phyloP scores from a whole-genome alignment of 1,140 invertebrate species.

The Dufourea novaeangliae region DNA sequence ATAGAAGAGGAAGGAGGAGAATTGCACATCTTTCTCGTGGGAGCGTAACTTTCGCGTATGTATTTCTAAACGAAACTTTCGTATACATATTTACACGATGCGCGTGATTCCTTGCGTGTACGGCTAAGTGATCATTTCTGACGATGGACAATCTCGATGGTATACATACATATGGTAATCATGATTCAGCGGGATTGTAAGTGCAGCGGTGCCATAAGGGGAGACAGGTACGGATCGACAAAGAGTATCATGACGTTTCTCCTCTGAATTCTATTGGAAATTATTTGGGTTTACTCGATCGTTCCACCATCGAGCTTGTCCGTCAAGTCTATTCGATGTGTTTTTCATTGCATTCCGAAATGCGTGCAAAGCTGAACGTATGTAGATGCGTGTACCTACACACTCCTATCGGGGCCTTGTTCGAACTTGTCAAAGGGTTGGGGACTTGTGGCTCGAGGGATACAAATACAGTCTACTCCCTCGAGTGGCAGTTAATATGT shows the following conservation, averaged over 20 bases:
- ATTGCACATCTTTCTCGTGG: not conserved
- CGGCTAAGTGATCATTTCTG: not conserved
- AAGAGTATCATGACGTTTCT: too few species aligned
- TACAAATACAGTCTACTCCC: constrained; percentile 9
- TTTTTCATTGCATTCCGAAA: constrained; percentile 38
- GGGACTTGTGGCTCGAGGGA: constrained; percentile 32
- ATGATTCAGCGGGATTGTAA: too few species aligned
- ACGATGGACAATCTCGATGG: not conserved
- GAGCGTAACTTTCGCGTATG: not conserved
- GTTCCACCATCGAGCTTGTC: not conserved
- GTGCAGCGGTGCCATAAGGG: too few species aligned
- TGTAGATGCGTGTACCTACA: constrained; percentile 8
- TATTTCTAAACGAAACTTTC: not conserved
- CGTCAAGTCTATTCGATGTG: not conserved
- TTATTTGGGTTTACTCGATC: not conserved
- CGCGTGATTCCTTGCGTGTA: not conserved
- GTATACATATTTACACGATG: too few species aligned
- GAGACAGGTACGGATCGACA: too few species aligned
- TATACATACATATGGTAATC: too few species aligned
- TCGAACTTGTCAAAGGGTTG: constrained; percentile 38
- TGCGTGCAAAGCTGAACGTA: constrained; percentile 40
- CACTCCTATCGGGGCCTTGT: constrained; percentile 35
- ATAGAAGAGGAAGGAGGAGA: constrained; percentile 51
- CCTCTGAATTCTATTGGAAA: too few species aligned
- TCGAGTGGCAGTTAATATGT: constrained; percentile 41